phyloP scores from a whole-genome alignment of 1,140 invertebrate genomes.

The Euura lappo region DNA sequence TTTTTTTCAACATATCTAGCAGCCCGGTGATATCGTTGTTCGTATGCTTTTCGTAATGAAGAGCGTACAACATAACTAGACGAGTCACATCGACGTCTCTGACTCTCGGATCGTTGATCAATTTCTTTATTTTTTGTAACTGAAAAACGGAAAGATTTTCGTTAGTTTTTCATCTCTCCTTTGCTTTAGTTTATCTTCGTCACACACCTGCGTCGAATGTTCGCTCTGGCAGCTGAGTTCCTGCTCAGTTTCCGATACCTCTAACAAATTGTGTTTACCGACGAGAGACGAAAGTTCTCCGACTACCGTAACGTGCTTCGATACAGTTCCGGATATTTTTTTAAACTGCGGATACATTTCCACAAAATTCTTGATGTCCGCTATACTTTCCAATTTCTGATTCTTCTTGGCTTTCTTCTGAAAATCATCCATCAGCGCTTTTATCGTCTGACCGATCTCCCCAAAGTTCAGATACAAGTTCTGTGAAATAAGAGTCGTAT shows the following conservation, averaged over 20 bases:
- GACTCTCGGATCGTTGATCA: constrained; percentile 75
- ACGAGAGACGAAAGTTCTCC: constrained; percentile 92
- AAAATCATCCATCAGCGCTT: constrained; percentile 97
- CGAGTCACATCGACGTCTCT: constrained; percentile 82
- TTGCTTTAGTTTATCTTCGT: constrained; percentile 38
- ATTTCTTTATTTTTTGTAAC: constrained; percentile 71
- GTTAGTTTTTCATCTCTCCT: background rate
- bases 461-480: constrained; percentile 98
- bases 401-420: constrained; percentile 94
- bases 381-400: constrained; percentile 97
- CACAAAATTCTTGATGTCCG: constrained; percentile 99
- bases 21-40: constrained; percentile 83
- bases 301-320: constrained; percentile 96
- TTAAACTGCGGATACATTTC: constrained; percentile 99
- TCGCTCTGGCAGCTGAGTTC: constrained; percentile 93
- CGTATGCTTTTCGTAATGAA: constrained; percentile 90
- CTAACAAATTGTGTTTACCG: constrained; percentile 78
- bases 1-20: constrained; percentile 74
- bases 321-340: constrained; percentile 98
- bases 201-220: constrained; percentile 85
- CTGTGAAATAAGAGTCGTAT: constrained; percentile 56
- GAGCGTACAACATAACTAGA: constrained; percentile 90
- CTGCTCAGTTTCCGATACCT: constrained; percentile 96
- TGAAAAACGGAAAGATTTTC: constrained; percentile 30
- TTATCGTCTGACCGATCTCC: constrained; percentile 97